These are phyloP conservation scores for Drosophila simulans DNA, from an alignment of 1,140 invertebrate genomes.

Conservation along the genomic window DNA sequence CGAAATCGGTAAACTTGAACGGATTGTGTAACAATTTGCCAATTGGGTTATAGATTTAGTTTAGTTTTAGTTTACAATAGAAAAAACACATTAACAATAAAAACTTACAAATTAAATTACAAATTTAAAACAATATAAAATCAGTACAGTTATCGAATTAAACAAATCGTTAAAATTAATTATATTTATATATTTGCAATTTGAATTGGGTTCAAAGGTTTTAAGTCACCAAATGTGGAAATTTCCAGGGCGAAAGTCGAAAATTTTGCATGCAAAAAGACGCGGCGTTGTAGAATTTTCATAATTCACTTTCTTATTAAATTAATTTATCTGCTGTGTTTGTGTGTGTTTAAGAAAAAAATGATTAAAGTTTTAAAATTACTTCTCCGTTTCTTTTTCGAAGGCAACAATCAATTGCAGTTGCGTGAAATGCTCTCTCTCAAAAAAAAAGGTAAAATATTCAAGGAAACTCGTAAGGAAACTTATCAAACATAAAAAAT, in stretches of 20 bases:
- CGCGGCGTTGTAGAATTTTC: slow-evolving; percentile 54
- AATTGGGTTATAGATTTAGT: slow-evolving; percentile 62
- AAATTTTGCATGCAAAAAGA: slow-evolving; percentile 60
- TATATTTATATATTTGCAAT: slow-evolving; percentile 81
- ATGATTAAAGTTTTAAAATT: slow-evolving; percentile 42
- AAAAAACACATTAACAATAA: slow-evolving; percentile 81
- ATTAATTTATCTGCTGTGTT: slow-evolving; percentile 58
- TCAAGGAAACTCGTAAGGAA: slow-evolving; percentile 48
- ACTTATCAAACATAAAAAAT: slow-evolving; percentile 61
- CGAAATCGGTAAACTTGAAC: slow-evolving; percentile 62
- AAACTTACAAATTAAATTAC: slow-evolving; percentile 77
- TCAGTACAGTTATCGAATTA: slow-evolving; percentile 80
- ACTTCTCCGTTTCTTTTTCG: slow-evolving; percentile 32
- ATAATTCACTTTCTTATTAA: slow-evolving; percentile 43
- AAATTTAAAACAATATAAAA: slow-evolving; percentile 82
- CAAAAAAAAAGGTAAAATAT: slow-evolving; percentile 36
- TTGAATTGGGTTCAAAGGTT: slow-evolving; percentile 63
- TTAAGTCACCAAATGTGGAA: slow-evolving; percentile 72
- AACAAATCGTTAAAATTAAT: slow-evolving; percentile 75
- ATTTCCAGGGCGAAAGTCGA: slow-evolving; percentile 45
- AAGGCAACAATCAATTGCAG: slow-evolving; percentile 37
- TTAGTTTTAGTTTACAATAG: slow-evolving; percentile 75
- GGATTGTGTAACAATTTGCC: slow-evolving; percentile 75
- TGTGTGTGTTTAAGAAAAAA: slow-evolving; percentile 68
- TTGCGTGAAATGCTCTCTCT: slow-evolving; percentile 45